Percentiles rank a stretch among this genome's conserved stretches.
Evolutionary conservation across 1,140 invertebrate genomes (phyloP).

Genomic region (Rhopalosiphum padi): DNA sequence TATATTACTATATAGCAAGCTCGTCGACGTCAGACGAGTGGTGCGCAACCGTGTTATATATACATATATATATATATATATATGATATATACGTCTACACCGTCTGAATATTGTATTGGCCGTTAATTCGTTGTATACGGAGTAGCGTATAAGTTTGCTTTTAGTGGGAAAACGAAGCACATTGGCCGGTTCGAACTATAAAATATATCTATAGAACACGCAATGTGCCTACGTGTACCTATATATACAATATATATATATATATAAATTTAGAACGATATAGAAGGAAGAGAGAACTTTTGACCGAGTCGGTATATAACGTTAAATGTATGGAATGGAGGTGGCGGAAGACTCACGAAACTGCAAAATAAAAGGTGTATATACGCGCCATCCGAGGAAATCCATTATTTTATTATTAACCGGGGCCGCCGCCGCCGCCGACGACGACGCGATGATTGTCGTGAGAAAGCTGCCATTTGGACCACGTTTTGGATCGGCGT

Average conservation of each 20-base stretch:
- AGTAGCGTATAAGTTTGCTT: not conserved
- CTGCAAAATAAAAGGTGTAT: not conserved
- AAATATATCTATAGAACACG: not conserved
- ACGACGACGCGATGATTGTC: constrained; percentile 4
- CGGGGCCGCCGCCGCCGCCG: not conserved
- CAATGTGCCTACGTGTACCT: not conserved
- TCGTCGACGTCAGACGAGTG: too few relatives aligned
- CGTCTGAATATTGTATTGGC: constrained; percentile 20
- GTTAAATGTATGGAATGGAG: too few relatives aligned
- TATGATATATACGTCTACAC: not conserved
- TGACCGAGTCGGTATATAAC: not conserved
- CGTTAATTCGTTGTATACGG: not conserved
- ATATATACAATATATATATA: too few relatives aligned
- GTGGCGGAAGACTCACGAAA: not conserved
- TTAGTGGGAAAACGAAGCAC: not conserved
- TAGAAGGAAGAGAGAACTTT: not conserved
- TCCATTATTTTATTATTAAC: constrained; percentile 46
- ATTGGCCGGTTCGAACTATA: not conserved
- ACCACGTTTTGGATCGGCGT: not conserved
- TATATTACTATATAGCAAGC: too few relatives aligned
- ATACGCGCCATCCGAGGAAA: not conserved
- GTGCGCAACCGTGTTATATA: too few relatives aligned
- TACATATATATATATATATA: not conserved
- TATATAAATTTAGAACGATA: too few relatives aligned
- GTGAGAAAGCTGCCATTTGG: constrained; percentile 52